Base-by-base conservation (phyloP, 2,888 invertebrate genomes). In the Mythimna ferrago region DNA sequence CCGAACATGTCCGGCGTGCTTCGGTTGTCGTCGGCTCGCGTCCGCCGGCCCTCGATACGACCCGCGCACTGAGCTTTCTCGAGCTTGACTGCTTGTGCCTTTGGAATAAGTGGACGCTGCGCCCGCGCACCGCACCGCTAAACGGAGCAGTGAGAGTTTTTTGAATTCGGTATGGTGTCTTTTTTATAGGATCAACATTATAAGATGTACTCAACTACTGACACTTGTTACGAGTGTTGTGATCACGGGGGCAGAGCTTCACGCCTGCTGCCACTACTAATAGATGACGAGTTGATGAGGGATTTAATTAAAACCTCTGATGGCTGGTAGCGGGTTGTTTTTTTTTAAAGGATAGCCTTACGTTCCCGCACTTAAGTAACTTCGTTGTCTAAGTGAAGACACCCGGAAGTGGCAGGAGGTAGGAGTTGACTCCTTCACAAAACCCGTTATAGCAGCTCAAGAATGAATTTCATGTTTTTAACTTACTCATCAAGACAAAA, bases 61-160 rank as follows among this genome's bases (percentile, higher is more conserved):
- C 87, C 87, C 89, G 91, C 89, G 90, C 92, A 95, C 94, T 95
- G 93, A 93, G 93, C 93, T 93, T 92, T 91, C 88, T 88, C 90
- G 86, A 86, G 86, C 86, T 86, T 82, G 84, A 84, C 86, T 87
- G 67, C 78, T 85, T 75, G 78, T 77, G 86, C 86, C 82, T 87
- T 76, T 76, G 78, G 73, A 81, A 77, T 80, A 83, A 83, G 78
- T 84, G 83, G 76, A 78, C 80, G 86, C 84, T 78, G 82, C 90
- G 73, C 90, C 86, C 87, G 87, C 86, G 76, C 87, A 79, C 87
- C 86, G 80, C 87, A 71, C 80, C 79, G 84, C 85, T 81, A 83
- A 80, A 83, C 86, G 83, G 84, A 88, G 87, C 88, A 89, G 89
- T 89, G 88, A 90, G 89, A 91, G 89, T 89, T 87, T 86, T 87